These are phyloP conservation scores for Lucilia cuprina DNA, from an alignment of 1,140 invertebrate species.

Conservation along the genomic window DNA sequence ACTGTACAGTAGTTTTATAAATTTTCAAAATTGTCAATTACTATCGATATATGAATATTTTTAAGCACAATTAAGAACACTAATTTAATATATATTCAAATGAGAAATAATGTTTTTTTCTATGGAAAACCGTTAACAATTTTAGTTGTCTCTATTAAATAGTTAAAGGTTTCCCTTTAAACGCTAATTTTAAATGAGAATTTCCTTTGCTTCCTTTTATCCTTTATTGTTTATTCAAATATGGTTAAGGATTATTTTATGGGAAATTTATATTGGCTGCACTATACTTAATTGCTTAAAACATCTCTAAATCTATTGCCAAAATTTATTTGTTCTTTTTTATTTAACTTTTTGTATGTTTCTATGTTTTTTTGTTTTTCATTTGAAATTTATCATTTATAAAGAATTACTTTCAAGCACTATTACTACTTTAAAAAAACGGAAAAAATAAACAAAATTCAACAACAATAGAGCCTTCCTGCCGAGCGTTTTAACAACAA, in stretches of 20 bases:
- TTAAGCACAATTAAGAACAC: too few species aligned
- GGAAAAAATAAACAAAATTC: conserved; percentile 24
- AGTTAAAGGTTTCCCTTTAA: too few species aligned
- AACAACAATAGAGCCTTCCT: conserved; percentile 35
- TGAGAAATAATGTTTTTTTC: too few species aligned
- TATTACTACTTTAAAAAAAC: conserved; percentile 5
- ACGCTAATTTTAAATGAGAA: too few species aligned
- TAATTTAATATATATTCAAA: too few species aligned
- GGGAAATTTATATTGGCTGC: not conserved
- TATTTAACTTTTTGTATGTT: not conserved
- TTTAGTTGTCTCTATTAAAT: too few species aligned
- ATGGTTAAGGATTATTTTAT: not conserved
- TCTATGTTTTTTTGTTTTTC: not conserved
- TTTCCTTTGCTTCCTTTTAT: too few species aligned
- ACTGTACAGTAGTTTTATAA: too few species aligned
- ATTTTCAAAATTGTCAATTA: too few species aligned
- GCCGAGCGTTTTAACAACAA: conserved; percentile 31
- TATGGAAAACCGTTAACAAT: too few species aligned
- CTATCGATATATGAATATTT: too few species aligned
- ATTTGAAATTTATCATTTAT: not conserved
- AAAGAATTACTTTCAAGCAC: conserved; percentile 6
- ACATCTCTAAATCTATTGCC: conserved; percentile 17
- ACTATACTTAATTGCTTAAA: not conserved
- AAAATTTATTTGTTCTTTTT: conserved; percentile 17
- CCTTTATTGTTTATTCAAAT: not conserved